Base-by-base conservation (phyloP, 1,140 invertebrate species). In the Monomorium pharaonis region DNA sequence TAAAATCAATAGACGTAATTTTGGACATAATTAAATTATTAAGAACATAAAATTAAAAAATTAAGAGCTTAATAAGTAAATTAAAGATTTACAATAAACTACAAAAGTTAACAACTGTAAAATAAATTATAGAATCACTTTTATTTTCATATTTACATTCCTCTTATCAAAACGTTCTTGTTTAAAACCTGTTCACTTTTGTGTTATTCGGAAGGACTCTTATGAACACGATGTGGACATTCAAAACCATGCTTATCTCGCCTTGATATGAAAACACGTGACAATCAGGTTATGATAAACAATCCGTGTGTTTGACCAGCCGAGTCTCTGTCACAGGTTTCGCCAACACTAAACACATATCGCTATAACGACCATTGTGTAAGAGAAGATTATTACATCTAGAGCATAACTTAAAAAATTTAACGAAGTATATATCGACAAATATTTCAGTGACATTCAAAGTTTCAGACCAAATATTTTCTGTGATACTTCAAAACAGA, bases 191-290 rank as follows among this genome's bases (percentile, higher is more conserved):
- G 80, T 88, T 83, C 72, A 42, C 21, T 75, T 90, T 85, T 88
- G 42, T 84, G 54, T 87, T 69, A 90, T 65, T 86, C 47, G 60
- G 30, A 63, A 70, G 63, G 42, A 37, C 74, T 37, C 63, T 54
- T 65, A 42, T 47, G 72, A 92, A 92, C 78, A 80, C 49, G 87
- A 91, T 88, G 92, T 81, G 85, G 89, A 90, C 77, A 92, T 88
- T 91, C 77, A 90, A 92, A 92, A 88, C 83, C 86, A 85, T 67
- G n/a, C 88, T 92, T 92, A 92, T 92, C 91, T 91, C 76, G 77
- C 24, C 75, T 47, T 77, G 91, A 91, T 92, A 91, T 56, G 90
- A 87, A 92, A 92, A 88, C 91, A 90, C 76, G 84, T 87, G 91
- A 56, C 65, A 83, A 86, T 84, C 76, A 87, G 88, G 91, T 92